Evolutionary conservation across 2,113 vertebrate genomes (phyloP).

Genomic region (Lycocorax pyrrhopterus): DNA sequence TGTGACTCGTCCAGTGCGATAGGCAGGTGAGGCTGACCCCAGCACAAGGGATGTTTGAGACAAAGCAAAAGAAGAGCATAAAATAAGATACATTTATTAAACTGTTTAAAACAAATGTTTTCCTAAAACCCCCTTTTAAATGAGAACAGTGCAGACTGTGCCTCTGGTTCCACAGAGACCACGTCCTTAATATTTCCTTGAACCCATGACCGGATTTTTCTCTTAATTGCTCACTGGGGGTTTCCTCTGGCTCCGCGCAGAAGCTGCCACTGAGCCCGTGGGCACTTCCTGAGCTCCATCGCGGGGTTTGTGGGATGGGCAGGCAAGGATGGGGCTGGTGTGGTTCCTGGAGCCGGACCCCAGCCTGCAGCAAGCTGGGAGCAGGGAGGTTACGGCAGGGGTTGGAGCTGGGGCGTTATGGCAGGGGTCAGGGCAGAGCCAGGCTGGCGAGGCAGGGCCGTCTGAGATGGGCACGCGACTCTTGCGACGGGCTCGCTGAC

Average conservation of each 20-base stretch:
- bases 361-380: fast-evolving
- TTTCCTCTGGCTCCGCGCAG: neutral
- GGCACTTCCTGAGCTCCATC: neutral
- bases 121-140: neutral
- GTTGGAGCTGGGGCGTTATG: neutral
- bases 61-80: neutral
- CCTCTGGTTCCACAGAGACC: neutral
- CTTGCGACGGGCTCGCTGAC: fast-evolving
- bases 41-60: neutral
- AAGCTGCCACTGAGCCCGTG: neutral
- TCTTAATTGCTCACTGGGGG: conserved; percentile 3
- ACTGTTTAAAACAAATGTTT: conserved; percentile 15
- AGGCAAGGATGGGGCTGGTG: fast-evolving
- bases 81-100: neutral
- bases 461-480: fast-evolving
- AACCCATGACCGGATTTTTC: neutral
- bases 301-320: fast-evolving
- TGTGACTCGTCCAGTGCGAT: fast-evolving
- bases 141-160: neutral
- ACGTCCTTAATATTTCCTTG: conserved; percentile 4
- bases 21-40: neutral
- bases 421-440: neutral
- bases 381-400: fast-evolving
- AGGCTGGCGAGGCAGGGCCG: neutral
- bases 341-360: neutral